Conservation (phyloP, 2,888 invertebrate species). For the Acleris laterana region DNA sequence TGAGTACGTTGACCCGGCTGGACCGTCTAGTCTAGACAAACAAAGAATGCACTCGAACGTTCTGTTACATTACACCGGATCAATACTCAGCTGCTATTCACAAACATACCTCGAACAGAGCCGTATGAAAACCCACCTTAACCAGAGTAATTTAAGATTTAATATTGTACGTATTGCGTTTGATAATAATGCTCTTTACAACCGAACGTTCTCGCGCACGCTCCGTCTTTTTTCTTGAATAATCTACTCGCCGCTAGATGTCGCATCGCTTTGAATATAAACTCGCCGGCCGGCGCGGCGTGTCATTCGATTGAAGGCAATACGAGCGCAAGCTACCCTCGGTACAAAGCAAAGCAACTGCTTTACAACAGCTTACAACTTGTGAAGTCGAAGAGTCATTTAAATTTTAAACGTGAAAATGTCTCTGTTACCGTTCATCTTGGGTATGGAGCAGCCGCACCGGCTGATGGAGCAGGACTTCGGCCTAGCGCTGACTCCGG, state of each 20-base stretch:
- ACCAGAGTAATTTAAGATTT: fast-evolving
- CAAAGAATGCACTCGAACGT: too few species aligned
- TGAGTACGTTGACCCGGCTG: too few species aligned
- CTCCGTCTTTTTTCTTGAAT: conserved; percentile 27
- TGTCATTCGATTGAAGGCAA: conserved; percentile 29
- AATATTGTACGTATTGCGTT: too few species aligned
- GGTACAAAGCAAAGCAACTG: conserved; percentile 29
- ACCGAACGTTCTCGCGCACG: not conserved
- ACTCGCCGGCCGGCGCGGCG: conserved; percentile 21
- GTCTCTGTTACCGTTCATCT: conserved; percentile 31
- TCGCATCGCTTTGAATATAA: conserved; percentile 26
- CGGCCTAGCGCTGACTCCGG: conserved; percentile 68
- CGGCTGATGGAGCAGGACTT: conserved; percentile 73
- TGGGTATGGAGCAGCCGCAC: conserved; percentile 51
- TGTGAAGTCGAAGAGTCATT: not conserved
- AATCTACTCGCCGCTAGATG: conserved; percentile 48
- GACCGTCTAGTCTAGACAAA: too few species aligned
- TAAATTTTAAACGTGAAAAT: conserved; percentile 20
- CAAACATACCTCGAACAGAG: too few species aligned
- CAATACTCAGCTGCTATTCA: too few species aligned
- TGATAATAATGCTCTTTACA: not conserved
- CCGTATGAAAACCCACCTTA: too few species aligned
- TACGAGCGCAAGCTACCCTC: conserved; percentile 15
- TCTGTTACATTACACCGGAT: too few species aligned
- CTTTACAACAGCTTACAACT: not conserved